Evolutionary conservation across 2,888 invertebrate species (phyloP), one percentile per base, ranked within the genome.

Genomic region (Nomada goodeniana): DNA sequence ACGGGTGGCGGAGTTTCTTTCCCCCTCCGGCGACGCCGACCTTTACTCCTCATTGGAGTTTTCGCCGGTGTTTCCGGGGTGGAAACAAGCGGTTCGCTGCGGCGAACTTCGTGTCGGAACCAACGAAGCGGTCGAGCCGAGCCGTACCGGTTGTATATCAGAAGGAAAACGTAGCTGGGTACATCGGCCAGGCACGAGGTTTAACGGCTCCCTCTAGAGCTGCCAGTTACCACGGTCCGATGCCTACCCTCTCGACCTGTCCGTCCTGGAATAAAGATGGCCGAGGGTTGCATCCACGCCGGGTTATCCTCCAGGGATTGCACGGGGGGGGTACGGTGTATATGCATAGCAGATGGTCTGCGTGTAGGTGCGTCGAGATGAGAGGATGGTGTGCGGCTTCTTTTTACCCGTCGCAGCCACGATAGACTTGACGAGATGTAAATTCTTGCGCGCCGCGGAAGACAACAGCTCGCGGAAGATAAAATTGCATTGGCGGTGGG

Each of bases 151-250:
- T 82, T 89, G 91, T 92, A 91, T 91, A 92, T 92, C 92, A 92
- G 91, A 89, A 87, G 90, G 90, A 88, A 86, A 90, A 90, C 84
- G 88, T 85, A 80, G 84, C 75, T 84, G 76, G 86, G 85, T 82
- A 78, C 74, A 76, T 74, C 82, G 91, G 90, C 90, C 91, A 90
- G 91, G 92, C 91, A 92, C 90, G 89, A 89, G 92, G 92, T 93
- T 93, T 93, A 93, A 93, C 93, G 92, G 92, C 93, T 93, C 93
- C 93, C 93, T 91, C 91, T 92, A 91, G 93, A 90, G 92, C 91
- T 89, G 91, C 92, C 92, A 92, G 93, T 93, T 93, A 93, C 93
- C 91, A 93, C 92, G 93, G 91, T 93, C 92, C 93, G 92, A 93
- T 93, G 93, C 93, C 91, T 93, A 93, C 93, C 93, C 93, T 92